Percentiles rank a stretch among this genome's conserved stretches.
Conservation (phyloP, 2,797 vertebrate species). For the Lepus townsendii region DNA sequence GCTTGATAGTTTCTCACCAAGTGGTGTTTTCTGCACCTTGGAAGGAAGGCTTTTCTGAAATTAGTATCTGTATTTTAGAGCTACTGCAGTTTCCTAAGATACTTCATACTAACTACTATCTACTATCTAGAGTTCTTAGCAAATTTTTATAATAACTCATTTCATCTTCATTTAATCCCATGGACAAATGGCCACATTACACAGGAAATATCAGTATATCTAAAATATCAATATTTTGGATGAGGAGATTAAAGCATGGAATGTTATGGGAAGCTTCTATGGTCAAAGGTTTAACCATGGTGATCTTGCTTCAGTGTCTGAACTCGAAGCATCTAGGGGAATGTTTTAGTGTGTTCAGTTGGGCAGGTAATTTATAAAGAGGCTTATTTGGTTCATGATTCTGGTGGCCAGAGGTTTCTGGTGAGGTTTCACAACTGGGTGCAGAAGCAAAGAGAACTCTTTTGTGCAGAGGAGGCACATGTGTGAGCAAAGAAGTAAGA, state of each 20-base stretch:
- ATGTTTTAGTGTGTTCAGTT: no score
- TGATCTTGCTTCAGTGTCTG: neutral
- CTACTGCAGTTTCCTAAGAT: neutral
- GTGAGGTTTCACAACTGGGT: no score
- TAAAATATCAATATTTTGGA: neutral
- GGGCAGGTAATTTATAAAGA: no score
- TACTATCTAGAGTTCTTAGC: neutral
- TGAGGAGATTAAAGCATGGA: neutral
- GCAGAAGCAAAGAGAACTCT: no score
- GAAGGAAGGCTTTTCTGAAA: neutral
- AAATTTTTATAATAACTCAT: neutral
- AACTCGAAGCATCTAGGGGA: neutral
- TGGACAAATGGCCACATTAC: neutral
- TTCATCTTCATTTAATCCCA: neutral
- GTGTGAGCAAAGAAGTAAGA: no score
- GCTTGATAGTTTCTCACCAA: neutral
- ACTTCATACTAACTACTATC: no score
- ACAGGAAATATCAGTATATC: neutral
- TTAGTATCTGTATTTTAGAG: neutral
- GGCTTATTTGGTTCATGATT: no score
- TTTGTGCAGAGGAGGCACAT: no score
- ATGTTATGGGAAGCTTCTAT: neutral
- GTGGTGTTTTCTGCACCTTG: accelerated
- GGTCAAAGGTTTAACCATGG: neutral
- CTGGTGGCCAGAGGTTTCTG: no score